phyloP scores from a whole-genome alignment of 2,113 vertebrate species.

The Xiphophorus hellerii region DNA sequence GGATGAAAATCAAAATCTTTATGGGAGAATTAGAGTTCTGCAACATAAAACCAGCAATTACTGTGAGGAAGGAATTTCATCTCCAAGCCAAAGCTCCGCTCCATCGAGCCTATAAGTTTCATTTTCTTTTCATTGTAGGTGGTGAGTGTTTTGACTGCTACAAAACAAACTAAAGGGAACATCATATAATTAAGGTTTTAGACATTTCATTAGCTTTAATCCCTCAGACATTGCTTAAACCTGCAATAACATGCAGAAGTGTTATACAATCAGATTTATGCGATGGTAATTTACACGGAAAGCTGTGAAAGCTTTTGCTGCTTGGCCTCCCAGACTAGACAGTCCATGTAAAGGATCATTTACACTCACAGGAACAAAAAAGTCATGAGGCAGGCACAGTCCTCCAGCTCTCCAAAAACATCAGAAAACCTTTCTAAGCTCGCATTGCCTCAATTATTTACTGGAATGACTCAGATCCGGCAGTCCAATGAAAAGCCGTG shows the following conservation, averaged over 20 bases:
- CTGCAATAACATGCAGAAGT: not conserved
- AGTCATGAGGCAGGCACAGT: conserved; percentile 11
- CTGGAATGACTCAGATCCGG: conserved; percentile 42
- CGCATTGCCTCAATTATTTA: conserved; percentile 49
- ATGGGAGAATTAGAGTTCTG: not conserved
- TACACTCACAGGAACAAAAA: not conserved
- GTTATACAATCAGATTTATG: not conserved
- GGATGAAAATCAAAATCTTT: not conserved
- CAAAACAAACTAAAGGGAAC: conserved; percentile 10
- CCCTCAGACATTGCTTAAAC: not conserved
- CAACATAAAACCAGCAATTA: conserved; percentile 2
- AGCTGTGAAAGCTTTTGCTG: not conserved
- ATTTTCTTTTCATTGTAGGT: not conserved
- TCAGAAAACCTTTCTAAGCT: conserved; percentile 45
- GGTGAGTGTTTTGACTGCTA: conserved; percentile 8
- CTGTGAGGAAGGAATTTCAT: not conserved
- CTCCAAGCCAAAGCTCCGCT: conserved; percentile 3
- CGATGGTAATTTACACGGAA: not conserved
- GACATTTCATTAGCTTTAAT: not conserved
- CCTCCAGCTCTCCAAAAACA: conserved; percentile 25
- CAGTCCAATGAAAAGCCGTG: conserved; percentile 35
- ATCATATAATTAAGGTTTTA: not conserved
- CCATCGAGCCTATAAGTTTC: conserved; percentile 2
- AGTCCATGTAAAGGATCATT: not conserved
- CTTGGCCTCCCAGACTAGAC: not conserved